Base-by-base conservation (phyloP, 2,888 invertebrate genomes). In the Limenitis camilla region DNA sequence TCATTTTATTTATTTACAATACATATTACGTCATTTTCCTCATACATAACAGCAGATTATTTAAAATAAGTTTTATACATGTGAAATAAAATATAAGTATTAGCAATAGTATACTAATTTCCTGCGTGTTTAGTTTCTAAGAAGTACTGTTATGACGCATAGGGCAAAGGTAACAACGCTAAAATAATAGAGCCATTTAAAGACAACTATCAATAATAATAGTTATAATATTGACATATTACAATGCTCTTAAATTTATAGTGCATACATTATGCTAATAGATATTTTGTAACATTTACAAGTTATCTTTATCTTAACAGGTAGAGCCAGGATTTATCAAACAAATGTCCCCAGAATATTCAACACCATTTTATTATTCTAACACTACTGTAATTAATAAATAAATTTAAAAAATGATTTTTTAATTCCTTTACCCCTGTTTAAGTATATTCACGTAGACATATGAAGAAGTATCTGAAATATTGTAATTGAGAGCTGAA, bases 81-180 rank as follows among this genome's bases (percentile, higher is more conserved):
- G 44, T 45, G 29, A 28, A 45, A 29, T 10, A 36, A n/a, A 29
- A 36, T 8, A 35, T n/a, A 35, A 5, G 35, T 36, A 36, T 45
- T 45, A 45, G 44, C 44, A 29, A 36, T 11, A 36, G 28, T 29
- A 35, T 10, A 45, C 44, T 36, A 45, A 36, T 36, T 36, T 31
- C 44, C 44, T 44, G 28, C 28, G 29, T 10, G 28, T 32, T 27
- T 11, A 11, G 36, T 19, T 19, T 19, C 29, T 35, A 35, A 35
- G 44, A 44, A 35, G 7, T 44, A 10, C 35, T n/a, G 44, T 36
- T 44, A 44, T 29, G 8, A 44, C 7, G 19, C 19, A 19, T 19
- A 19, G 19, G 35, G 29, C 8, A 44, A 10, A 35, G 35, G 44
- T 36, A 35, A 35, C 10, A 44, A 10, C 28, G 36, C 29, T 33